Conservation (phyloP, 2,113 vertebrate species). For the Macquaria ambigua region DNA sequence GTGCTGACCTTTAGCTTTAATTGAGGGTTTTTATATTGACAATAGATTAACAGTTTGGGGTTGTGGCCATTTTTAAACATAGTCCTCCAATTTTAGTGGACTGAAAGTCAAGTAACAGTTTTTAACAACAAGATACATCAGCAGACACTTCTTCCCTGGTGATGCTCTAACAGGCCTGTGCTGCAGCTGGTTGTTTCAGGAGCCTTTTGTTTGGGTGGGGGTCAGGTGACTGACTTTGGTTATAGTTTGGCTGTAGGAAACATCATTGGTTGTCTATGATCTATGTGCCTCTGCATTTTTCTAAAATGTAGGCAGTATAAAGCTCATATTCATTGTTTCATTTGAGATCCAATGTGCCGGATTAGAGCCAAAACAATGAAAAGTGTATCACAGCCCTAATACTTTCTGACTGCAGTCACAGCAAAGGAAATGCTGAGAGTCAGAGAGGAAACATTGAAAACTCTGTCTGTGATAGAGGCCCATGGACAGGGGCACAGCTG, state of each 20-base stretch:
- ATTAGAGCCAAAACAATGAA: constrained; percentile 1
- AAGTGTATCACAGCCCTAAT: not conserved
- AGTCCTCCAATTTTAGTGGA: not conserved
- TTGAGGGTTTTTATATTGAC: not conserved
- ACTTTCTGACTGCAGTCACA: not conserved
- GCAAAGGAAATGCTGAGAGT: constrained; percentile 33
- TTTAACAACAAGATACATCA: not conserved
- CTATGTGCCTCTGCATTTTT: not conserved
- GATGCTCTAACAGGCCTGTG: not conserved
- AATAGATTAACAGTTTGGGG: not conserved
- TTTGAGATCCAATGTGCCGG: constrained; percentile 1
- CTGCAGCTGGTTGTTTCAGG: not conserved
- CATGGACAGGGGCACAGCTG: not conserved
- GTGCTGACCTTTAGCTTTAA: not conserved
- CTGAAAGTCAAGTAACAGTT: not conserved
- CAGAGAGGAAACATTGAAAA: not conserved
- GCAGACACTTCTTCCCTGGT: not conserved
- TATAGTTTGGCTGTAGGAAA: not conserved
- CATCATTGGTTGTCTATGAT: not conserved
- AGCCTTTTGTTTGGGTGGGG: not conserved
- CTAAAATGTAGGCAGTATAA: not conserved
- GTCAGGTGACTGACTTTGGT: not conserved
- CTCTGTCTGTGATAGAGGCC: constrained; percentile 24
- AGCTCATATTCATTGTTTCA: constrained; percentile 5
- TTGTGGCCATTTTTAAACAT: not conserved